Percentiles rank a stretch among this genome's conserved stretches.
These are phyloP conservation scores for Genyomyrus donnyi DNA, from an alignment of 2,113 vertebrate genomes.

Conservation along the genomic window DNA sequence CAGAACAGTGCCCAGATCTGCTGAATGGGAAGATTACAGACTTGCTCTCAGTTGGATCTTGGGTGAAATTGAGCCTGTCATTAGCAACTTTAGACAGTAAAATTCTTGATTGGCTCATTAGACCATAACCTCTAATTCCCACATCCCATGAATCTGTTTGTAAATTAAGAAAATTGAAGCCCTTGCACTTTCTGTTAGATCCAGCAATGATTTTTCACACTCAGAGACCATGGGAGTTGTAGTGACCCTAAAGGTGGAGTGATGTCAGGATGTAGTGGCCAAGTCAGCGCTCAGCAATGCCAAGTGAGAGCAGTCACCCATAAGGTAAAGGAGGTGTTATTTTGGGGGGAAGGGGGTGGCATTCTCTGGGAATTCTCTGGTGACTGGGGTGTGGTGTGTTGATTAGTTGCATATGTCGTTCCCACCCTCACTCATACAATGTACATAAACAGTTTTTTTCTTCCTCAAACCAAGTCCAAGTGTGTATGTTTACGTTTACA, in stretches of 20 bases:
- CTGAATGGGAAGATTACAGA: not conserved
- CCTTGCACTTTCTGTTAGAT: not conserved
- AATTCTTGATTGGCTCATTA: not conserved
- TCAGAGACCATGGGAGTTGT: not conserved
- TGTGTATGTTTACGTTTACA: not conserved
- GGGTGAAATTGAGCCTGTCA: not conserved
- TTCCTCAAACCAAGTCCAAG: not conserved
- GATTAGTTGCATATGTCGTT: not conserved
- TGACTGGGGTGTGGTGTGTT: not conserved
- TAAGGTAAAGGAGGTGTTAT: not conserved
- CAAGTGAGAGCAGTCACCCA: not conserved
- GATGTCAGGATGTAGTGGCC: not conserved
- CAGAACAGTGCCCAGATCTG: not conserved
- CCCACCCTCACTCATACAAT: not conserved
- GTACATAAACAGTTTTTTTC: no score
- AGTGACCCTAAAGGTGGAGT: not conserved
- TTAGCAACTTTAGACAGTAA: not conserved
- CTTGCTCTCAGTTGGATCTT: not conserved
- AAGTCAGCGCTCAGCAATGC: not conserved
- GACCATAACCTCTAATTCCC: not conserved
- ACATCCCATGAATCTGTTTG: not conserved
- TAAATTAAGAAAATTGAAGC: not conserved
- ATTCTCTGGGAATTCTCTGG: not conserved
- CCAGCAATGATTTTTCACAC: not conserved
- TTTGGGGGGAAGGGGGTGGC: not conserved